Base-by-base conservation (phyloP, 1,140 invertebrate species). In the Heliconius hermathena region DNA sequence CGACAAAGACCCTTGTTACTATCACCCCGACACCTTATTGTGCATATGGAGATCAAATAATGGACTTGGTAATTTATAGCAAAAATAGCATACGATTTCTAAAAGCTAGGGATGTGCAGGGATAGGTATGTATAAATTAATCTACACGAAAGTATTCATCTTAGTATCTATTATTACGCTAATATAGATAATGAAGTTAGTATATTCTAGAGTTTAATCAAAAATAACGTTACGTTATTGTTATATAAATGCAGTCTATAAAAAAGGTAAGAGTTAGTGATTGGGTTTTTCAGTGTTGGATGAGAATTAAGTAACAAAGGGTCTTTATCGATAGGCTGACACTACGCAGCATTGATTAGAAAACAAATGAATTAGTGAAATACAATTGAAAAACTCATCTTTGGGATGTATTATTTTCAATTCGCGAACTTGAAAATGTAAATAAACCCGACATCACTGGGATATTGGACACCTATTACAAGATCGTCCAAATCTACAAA, bases 1-100 rank as follows among this genome's bases (percentile, higher is more conserved):
- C 86, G 93, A 92, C 92, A 94, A 90, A 93, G 91, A 93, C 93
- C 93, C 91, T 90, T 91, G 91, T 94, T 93, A 93, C 90, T 93
- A 92, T 86, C 79, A 85, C 87, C 90, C 90, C 91, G 90, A 92
- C 91, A 93, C 91, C 89, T 85, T 81, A 84, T 82, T 80, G 79
- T 76, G 79, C 74, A 76, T 60, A 88, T 81, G 80, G 78, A 80
- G 70, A 78, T 83, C 84, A 52, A 77, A 80, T 82, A 57, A 81
- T 76, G 80, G 81, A 77, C 20, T 71, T 52, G 49, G 22, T 54
- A 80, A 73, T 72, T n/a, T 60, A 29, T 73, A 72, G 33, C 33
- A 76, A 74, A 29, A 20, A 73, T 46, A 80, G 71, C 79, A 57
- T 77, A 73, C 72, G 71, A 80, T 54, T 36, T 80, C 52, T 52